Evolutionary conservation across 2,888 invertebrate genomes (phyloP), one percentile per base, ranked within the genome.

Genomic region (Branchellion lobata): DNA sequence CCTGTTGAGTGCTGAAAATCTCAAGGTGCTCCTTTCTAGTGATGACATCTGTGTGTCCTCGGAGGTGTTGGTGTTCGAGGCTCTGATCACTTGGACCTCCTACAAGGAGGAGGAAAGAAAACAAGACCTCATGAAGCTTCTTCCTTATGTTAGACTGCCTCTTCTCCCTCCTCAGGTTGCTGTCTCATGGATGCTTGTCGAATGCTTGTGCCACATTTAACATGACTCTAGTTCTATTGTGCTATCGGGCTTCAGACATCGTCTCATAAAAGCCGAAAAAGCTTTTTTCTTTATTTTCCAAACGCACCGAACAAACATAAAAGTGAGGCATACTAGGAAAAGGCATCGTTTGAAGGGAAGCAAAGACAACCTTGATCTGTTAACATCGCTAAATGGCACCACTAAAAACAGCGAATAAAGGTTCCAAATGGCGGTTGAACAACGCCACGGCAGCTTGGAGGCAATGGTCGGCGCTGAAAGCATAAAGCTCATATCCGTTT

Each of bases 41-140:
- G 95, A 96, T 88, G 94, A 96, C 90, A 91, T 96, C 82, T 96
- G 96, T 89, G 94, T 96, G 65, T 91, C 92, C 33, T 92, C 92
- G 11, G 96, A 96, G 88, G 87, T 92, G 87, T 92, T 92, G 87
- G 93, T 82, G 11, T 95, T 94, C 87, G 85, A 87, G 73, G 94
- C 95, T 80, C 89, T 96, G 36, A 92, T 94, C 90, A 90, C 91
- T 75, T 96, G 96, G 96, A 90, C 95, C 78, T 92, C 93, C 84
- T 91, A 94, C 87, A 94, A 95, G 85, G 88, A 90, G 73, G 57
- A n/a, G 29, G 68, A 29, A 3, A 90, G 95, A 81, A 91, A 91
- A 85, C 90, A 91, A 84, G 84, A 84, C 80, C 90, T 95, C 82
- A 90, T 93, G 34, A 90, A 90, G 84, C 89, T 95, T 81, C 89